These are phyloP conservation scores for Chaetophractus vellerosus DNA, from an alignment of 2,797 vertebrate species.

Conservation along the genomic window DNA sequence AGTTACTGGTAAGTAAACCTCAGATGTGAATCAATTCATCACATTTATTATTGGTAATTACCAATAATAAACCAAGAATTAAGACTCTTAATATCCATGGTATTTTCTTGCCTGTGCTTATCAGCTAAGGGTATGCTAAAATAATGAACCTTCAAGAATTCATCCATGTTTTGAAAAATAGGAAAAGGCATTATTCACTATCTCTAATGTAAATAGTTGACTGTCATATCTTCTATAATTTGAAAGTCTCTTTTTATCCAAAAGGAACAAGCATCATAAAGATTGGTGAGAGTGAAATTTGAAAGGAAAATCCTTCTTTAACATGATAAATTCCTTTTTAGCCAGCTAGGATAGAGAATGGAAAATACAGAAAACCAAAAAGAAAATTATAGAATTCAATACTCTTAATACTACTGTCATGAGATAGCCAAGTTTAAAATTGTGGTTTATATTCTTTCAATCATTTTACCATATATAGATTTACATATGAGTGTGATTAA, in stretches of 20 bases:
- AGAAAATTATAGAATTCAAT: not conserved
- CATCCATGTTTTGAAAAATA: not conserved
- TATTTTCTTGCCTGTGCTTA: conserved; percentile 49
- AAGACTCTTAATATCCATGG: not conserved
- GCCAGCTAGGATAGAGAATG: not conserved
- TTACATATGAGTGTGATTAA: not conserved
- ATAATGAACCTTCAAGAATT: conserved; percentile 30
- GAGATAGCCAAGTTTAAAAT: conserved; percentile 13
- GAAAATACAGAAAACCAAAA: conserved; percentile 9
- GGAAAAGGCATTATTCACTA: not conserved
- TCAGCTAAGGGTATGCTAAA: conserved; percentile 18
- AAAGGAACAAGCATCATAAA: conserved; percentile 50
- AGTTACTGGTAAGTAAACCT: conserved; percentile 22
- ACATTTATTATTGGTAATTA: too few species aligned
- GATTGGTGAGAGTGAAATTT: conserved; percentile 25
- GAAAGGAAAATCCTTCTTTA: conserved; percentile 27
- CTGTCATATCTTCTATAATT: conserved; percentile 14
- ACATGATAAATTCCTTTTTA: not conserved
- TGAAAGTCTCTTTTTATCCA: conserved; percentile 53
- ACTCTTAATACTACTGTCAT: not conserved
- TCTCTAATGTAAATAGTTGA: conserved; percentile 56
- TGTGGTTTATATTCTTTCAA: conserved; percentile 42
- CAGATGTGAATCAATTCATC: not conserved
- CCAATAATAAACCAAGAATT: conserved; percentile 58
- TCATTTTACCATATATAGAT: not conserved